These are phyloP conservation scores for Drosophila monieri DNA, from an alignment of 2,888 invertebrate genomes.

Conservation along the genomic window DNA sequence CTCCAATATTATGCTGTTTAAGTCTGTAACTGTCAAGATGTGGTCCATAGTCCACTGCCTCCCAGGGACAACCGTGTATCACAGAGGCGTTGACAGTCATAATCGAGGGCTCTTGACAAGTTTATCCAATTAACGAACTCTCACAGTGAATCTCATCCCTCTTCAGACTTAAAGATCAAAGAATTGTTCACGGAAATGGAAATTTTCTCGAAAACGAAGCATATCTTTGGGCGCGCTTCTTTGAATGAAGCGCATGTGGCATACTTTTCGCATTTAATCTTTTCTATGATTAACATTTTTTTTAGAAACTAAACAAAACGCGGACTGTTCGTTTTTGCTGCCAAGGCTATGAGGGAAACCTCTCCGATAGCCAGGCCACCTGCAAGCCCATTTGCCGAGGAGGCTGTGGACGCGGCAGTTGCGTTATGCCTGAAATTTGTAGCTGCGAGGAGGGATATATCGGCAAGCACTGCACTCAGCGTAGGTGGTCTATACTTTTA, in stretches of 20 bases:
- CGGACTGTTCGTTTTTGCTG: slow-evolving; percentile 90
- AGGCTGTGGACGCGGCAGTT: slow-evolving; percentile 84
- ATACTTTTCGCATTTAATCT: not conserved
- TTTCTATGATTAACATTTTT: not conserved
- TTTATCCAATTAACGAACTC: slow-evolving; percentile 35
- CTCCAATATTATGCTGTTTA: slow-evolving; percentile 51
- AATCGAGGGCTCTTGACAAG: slow-evolving; percentile 18
- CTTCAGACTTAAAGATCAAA: slow-evolving; percentile 18
- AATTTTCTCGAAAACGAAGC: not conserved
- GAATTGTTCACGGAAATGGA: not conserved
- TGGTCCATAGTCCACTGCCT: slow-evolving; percentile 60
- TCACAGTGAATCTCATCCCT: slow-evolving; percentile 15
- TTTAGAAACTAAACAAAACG: slow-evolving; percentile 84
- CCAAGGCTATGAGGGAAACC: slow-evolving; percentile 87
- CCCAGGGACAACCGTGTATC: slow-evolving; percentile 13
- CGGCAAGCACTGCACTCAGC: slow-evolving; percentile 82
- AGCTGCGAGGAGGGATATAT: slow-evolving; percentile 85
- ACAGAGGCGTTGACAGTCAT: slow-evolving; percentile 56
- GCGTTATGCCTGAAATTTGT: slow-evolving; percentile 87
- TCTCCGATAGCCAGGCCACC: slow-evolving; percentile 80
- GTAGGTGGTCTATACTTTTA: slow-evolving; percentile 60
- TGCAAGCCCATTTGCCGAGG: slow-evolving; percentile 83
- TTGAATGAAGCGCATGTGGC: not conserved
- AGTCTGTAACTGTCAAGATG: slow-evolving; percentile 43
- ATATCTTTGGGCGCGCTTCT: slow-evolving; percentile 10